Conservation (phyloP, 2,797 vertebrate species). For the Xenops minutus region DNA sequence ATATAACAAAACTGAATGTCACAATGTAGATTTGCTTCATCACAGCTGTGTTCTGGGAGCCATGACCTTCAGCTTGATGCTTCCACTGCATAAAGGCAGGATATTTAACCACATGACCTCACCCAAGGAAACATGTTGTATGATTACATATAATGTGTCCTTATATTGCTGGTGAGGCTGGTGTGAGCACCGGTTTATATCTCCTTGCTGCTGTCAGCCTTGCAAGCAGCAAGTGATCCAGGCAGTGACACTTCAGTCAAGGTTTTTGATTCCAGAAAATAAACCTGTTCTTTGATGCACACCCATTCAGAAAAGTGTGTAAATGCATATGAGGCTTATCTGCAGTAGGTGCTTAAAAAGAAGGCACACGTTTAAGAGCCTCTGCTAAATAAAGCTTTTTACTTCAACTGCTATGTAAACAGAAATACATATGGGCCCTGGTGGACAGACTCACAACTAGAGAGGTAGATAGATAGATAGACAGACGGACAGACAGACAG, state of each 20-base stretch:
- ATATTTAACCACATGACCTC: not conserved
- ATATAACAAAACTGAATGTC: slow-evolving; percentile 9
- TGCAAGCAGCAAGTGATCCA: not conserved
- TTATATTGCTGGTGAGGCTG: not conserved
- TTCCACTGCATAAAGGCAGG: not conserved
- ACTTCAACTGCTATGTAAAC: not conserved
- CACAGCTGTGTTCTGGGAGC: not conserved
- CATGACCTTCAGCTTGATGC: not conserved
- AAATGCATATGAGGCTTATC: not conserved
- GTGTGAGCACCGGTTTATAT: not conserved
- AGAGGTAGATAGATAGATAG: not conserved
- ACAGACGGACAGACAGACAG: too few species aligned
- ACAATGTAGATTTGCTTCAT: not conserved
- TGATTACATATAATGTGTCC: not conserved
- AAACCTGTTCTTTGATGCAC: not conserved
- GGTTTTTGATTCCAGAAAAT: not conserved
- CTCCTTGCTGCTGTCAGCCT: not conserved
- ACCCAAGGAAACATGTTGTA: not conserved
- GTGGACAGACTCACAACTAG: not conserved
- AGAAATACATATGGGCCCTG: not conserved
- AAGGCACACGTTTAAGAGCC: not conserved
- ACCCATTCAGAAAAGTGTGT: not conserved
- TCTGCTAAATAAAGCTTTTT: not conserved
- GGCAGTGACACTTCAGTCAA: not conserved
- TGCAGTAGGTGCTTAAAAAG: not conserved